phyloP scores from a whole-genome alignment of 1,140 invertebrate genomes.

The Cecropterus lyciades region DNA sequence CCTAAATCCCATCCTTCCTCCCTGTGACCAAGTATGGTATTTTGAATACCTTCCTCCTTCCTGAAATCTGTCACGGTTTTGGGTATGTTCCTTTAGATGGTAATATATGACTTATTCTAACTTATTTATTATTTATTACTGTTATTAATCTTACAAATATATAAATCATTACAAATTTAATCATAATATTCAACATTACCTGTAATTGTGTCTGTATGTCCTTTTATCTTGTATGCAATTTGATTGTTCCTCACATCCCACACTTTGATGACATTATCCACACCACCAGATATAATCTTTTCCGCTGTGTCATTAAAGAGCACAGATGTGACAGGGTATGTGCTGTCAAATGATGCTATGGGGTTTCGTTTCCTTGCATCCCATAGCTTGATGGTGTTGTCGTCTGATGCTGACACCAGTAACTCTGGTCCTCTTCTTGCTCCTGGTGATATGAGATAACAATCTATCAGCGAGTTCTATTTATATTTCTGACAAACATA shows the following conservation, averaged over 20 bases:
- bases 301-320: slow-evolving; percentile 98
- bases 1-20: too few species aligned
- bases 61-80: too few species aligned
- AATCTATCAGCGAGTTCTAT: too few species aligned
- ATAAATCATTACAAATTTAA: too few species aligned
- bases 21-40: too few species aligned
- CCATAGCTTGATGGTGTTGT: slow-evolving; percentile 97
- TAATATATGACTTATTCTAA: slow-evolving; percentile 4
- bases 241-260: slow-evolving; percentile 98
- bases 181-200: slow-evolving; percentile 77
- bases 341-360: slow-evolving; percentile 91
- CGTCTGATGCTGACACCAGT: slow-evolving; percentile 97
- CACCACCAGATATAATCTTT: slow-evolving; percentile 93
- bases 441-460: slow-evolving; percentile 64
- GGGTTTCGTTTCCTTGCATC: slow-evolving; percentile 92
- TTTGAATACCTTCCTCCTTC: too few species aligned
- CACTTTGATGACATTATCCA: slow-evolving; percentile 99
- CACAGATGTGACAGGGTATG: slow-evolving; percentile 95
- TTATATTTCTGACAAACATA: too few species aligned
- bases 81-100: too few species aligned
- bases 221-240: slow-evolving; percentile 92
- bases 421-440: slow-evolving; percentile 95
- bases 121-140: too few species aligned
- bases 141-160: too few species aligned
- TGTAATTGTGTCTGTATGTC: slow-evolving; percentile 97